Conservation (phyloP, 2,888 invertebrate genomes). For the Tenthredo livida region DNA sequence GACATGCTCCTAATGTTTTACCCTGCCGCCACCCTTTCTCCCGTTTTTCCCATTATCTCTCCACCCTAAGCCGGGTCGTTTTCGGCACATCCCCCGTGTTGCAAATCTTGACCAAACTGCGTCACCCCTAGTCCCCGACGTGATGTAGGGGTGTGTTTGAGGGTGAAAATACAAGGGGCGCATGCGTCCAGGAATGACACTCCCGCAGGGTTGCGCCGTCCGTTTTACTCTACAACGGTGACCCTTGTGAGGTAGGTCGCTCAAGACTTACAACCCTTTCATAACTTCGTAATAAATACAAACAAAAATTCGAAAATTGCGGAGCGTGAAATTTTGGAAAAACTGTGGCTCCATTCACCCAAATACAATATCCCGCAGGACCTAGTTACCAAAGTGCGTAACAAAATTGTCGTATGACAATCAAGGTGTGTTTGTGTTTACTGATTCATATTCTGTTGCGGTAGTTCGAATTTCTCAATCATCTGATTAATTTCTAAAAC, state of each 20-base stretch:
- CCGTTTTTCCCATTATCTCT: neutral
- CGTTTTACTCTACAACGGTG: slow-evolving; percentile 70
- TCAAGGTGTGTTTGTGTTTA: slow-evolving; percentile 46
- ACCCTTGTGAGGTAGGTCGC: slow-evolving; percentile 71
- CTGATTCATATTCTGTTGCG: neutral
- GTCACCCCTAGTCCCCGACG: slow-evolving; percentile 22
- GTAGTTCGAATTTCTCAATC: neutral
- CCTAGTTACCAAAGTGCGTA: neutral
- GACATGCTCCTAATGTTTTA: neutral
- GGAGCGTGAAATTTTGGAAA: neutral
- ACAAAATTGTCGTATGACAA: slow-evolving; percentile 44
- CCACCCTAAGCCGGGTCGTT: neutral
- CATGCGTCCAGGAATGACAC: slow-evolving; percentile 68
- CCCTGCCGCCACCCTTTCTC: neutral
- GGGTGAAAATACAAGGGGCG: slow-evolving; percentile 55
- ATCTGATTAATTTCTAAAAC: neutral
- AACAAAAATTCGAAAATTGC: neutral
- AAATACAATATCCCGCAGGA: neutral
- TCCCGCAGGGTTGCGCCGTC: slow-evolving; percentile 62
- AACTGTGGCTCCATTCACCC: neutral
- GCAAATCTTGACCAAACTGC: slow-evolving; percentile 44
- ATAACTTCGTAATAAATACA: neutral
- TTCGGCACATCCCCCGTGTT: neutral
- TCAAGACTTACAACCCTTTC: slow-evolving; percentile 46
- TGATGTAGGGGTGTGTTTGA: slow-evolving; percentile 5